These are phyloP conservation scores for Drosophila pachea DNA, from an alignment of 1,140 invertebrate genomes.

Conservation along the genomic window DNA sequence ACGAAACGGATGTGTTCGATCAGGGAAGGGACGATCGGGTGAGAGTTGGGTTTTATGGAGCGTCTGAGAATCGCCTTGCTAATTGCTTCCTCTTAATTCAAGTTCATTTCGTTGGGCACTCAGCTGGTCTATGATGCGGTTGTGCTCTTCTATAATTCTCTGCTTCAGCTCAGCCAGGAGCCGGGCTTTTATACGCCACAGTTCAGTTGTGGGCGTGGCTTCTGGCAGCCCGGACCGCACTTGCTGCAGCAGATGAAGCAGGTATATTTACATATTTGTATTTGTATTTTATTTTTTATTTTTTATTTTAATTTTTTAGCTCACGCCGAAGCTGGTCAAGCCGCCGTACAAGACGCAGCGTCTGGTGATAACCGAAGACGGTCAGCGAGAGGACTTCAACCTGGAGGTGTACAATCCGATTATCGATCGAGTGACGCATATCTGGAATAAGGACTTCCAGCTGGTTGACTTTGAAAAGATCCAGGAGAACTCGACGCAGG, in stretches of 20 bases:
- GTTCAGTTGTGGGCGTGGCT: conserved; percentile 58
- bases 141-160: conserved; percentile 82
- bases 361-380: conserved; percentile 87
- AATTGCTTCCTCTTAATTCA: background rate
- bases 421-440: conserved; percentile 56
- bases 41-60: background rate
- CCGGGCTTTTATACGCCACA: conserved; percentile 52
- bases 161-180: conserved; percentile 66
- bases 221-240: conserved; percentile 63
- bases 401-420: conserved; percentile 84
- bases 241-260: conserved; percentile 65
- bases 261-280: conserved; percentile 29
- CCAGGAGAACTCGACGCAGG: conserved; percentile 55
- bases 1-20: conserved; percentile 66
- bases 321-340: conserved; percentile 50
- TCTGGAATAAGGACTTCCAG: conserved; percentile 69
- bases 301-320: conserved; percentile 25
- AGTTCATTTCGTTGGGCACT: conserved; percentile 48
- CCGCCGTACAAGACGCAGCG: conserved; percentile 73
- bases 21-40: conserved; percentile 44
- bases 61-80: background rate
- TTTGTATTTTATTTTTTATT: background rate
- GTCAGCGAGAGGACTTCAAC: conserved; percentile 85
- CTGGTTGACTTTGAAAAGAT: conserved; percentile 55
- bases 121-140: conserved; percentile 85